Percentiles rank a stretch among this genome's conserved stretches.
Evolutionary conservation across 2,113 vertebrate genomes (phyloP).

Genomic region (Mystacornis crossleyi): DNA sequence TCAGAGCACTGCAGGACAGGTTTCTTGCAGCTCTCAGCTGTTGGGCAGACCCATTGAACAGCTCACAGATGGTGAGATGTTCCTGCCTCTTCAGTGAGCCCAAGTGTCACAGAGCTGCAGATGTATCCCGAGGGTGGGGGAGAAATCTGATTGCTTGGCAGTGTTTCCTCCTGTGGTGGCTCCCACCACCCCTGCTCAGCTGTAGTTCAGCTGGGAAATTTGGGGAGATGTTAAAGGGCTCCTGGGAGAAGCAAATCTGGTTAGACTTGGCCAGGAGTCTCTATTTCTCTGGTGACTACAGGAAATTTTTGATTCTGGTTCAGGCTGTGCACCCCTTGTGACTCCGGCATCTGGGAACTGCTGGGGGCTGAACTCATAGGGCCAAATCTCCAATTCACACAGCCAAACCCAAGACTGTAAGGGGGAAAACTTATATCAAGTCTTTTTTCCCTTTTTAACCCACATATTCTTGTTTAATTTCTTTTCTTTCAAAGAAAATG

Average conservation of each 20-base stretch:
- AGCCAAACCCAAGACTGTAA: background rate
- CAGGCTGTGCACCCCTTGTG: background rate
- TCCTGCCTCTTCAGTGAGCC: background rate
- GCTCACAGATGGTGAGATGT: background rate
- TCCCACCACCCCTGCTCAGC: background rate
- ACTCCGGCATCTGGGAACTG: background rate
- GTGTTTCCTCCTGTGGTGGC: background rate
- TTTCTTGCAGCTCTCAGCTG: background rate
- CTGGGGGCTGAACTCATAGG: background rate
- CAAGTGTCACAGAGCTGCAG: background rate
- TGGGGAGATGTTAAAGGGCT: background rate
- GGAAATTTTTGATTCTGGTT: background rate
- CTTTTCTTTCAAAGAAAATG: background rate
- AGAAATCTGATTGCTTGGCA: background rate
- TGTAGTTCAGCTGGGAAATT: background rate
- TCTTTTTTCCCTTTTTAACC: background rate
- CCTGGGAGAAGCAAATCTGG: background rate
- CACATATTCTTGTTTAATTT: background rate
- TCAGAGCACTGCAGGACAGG: background rate
- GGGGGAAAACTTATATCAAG: background rate
- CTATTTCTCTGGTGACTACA: background rate
- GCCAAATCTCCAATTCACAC: background rate
- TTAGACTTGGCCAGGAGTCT: background rate
- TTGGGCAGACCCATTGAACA: background rate
- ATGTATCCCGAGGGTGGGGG: background rate